A percentile compares a stretch with the other conserved stretches of the same genome.
Evolutionary conservation across 2,888 invertebrate species (phyloP).

Genomic region (Drosophila borealis): DNA sequence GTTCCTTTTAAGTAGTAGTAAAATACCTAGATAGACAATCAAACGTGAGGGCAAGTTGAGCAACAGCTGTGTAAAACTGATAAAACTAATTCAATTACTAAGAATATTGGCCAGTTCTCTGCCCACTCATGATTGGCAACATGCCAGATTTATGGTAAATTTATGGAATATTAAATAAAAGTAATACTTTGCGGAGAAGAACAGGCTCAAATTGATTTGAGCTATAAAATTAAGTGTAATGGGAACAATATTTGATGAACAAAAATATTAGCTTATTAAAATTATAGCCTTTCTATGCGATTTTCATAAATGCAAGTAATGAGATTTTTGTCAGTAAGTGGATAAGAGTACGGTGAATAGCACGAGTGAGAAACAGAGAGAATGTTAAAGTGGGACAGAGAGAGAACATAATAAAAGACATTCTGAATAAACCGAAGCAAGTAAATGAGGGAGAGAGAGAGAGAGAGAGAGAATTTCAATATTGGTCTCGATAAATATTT

Average conservation of each 20-base stretch:
- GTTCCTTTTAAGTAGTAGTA: slow-evolving; percentile 2
- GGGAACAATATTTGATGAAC: neutral
- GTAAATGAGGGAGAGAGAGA: neutral
- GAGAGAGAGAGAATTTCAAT: neutral
- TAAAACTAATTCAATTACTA: slow-evolving; percentile 5
- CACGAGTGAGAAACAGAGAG: neutral
- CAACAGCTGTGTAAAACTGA: slow-evolving; percentile 18
- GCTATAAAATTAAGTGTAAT: too few species aligned
- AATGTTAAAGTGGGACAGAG: neutral
- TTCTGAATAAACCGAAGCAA: neutral
- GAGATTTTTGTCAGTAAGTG: too few species aligned
- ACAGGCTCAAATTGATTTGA: neutral
- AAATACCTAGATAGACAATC: neutral
- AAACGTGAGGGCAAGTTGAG: neutral
- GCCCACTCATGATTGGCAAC: slow-evolving; percentile 1
- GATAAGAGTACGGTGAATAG: too few species aligned
- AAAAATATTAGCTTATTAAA: neutral
- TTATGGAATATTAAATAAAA: neutral
- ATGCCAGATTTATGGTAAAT: slow-evolving; percentile 17
- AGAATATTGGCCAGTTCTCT: neutral
- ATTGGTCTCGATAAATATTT: neutral
- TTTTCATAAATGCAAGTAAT: neutral
- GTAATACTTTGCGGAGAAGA: neutral
- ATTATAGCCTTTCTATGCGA: neutral
- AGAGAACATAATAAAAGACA: too few species aligned